Base-by-base conservation (phyloP, 2,888 invertebrate species). In the Protodeltote pygarga region DNA sequence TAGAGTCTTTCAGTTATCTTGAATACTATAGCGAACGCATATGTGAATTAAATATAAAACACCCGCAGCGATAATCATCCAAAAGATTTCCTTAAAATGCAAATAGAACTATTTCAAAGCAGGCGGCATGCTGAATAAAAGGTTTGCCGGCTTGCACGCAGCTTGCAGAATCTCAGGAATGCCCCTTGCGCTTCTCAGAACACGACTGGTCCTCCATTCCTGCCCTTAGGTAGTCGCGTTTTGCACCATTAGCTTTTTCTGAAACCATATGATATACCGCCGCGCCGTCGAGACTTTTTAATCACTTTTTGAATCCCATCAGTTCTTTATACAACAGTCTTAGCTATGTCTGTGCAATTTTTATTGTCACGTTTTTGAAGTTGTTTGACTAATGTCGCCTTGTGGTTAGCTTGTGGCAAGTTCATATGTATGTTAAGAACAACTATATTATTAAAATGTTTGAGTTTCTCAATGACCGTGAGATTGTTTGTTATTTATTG, bases 121-220 rank as follows among this genome's bases (percentile, higher is more conserved):
- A 58, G 52, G 61, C 65, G 65, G 46, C 37, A 59, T 54, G 35
- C 24, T 42, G 58, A 46, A 48, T 68, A 69, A 69, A 55, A 53
- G 57, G 59, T 53, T 53, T 49, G 50, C 28, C 53, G 65, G 33
- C 66, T 53, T 63, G 60, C 60, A 65, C 64, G 73, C 66, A 62
- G 58, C 57, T 61, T 50, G 64, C 60, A 79, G 78, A 80, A 83
- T 83, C 79, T 68, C 71, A 73, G 65, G 59, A 59, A 65, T 59
- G 59, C 33, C 21, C 40, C 55, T 60, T 66, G 69, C 62, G 48
- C 47, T 87, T 85, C 88, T 75, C 39, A 65, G 85, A 84, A 85
- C 59, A 64, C 54, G 49, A 61, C 53, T 55, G 71, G 67, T 60
- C 59, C 65, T 65, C 60, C 72, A 73, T 81, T 77, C 72, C 70